These are phyloP conservation scores for Lasioglossum malachurum DNA, from an alignment of 2,888 invertebrate genomes.

Conservation along the genomic window DNA sequence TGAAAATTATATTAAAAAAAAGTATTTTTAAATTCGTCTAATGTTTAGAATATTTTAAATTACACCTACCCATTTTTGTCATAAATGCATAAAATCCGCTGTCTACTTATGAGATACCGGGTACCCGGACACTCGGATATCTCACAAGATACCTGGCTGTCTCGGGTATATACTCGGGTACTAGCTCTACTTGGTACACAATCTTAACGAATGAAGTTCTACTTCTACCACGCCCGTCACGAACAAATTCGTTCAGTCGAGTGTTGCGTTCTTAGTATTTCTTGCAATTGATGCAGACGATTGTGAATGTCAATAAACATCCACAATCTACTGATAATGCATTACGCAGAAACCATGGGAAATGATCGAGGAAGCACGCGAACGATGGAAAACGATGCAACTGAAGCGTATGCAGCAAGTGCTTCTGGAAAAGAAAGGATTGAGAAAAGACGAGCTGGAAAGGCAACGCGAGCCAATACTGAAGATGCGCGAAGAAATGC, in stretches of 20 bases:
- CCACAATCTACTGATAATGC: neutral
- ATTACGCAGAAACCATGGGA: slow-evolving; percentile 62
- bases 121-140: too few species aligned
- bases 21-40: too few species aligned
- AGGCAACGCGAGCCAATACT: slow-evolving; percentile 88
- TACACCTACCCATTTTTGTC: too few species aligned
- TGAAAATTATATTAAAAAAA: too few species aligned
- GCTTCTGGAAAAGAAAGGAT: slow-evolving; percentile 88
- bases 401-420: slow-evolving; percentile 88
- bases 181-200: neutral
- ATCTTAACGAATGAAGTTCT: neutral
- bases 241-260: neutral
- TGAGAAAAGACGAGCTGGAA: slow-evolving; percentile 87
- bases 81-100: too few species aligned
- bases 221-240: neutral
- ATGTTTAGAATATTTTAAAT: too few species aligned
- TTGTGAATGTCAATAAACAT: neutral
- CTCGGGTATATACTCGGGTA: too few species aligned
- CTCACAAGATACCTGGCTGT: too few species aligned
- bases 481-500: slow-evolving; percentile 87
- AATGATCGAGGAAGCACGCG: slow-evolving; percentile 84
- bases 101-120: too few species aligned
- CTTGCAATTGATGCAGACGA: neutral
- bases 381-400: slow-evolving; percentile 88
- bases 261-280: neutral